Conservation (phyloP, 2,113 vertebrate species). For the Himantopus leucocephalus region DNA sequence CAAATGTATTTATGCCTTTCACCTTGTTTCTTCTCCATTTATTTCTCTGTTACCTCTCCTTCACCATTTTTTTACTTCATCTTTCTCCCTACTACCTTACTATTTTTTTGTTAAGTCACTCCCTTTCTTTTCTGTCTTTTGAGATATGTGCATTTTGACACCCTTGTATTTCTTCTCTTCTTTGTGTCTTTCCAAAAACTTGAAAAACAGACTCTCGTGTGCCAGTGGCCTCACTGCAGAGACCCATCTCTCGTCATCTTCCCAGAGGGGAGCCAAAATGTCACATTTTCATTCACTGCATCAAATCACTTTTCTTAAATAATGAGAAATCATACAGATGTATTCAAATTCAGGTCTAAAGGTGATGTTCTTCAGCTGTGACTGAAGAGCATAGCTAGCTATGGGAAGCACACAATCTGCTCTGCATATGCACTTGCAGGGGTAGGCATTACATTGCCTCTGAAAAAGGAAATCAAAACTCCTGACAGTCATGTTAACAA, state of each 20-base stretch:
- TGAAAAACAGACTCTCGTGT: not conserved
- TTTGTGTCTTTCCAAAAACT: not conserved
- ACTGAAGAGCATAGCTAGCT: not conserved
- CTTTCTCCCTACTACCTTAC: not conserved
- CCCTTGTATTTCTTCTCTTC: not conserved
- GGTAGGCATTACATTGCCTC: not conserved
- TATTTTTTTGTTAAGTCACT: not conserved
- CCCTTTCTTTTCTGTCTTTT: not conserved
- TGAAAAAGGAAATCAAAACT: not conserved
- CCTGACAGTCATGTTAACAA: not conserved
- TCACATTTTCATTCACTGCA: not conserved
- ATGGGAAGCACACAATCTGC: not conserved
- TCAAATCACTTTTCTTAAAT: not conserved
- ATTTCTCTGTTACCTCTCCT: not conserved
- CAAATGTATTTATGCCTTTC: not conserved
- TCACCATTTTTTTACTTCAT: not conserved
- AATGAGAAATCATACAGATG: not conserved
- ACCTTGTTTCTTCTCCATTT: not conserved
- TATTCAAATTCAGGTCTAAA: conserved; percentile 20
- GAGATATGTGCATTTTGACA: not conserved
- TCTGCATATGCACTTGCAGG: not conserved
- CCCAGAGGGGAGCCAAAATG: not conserved
- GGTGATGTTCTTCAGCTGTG: not conserved
- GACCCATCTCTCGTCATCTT: not conserved
- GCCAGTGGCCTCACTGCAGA: not conserved